Evolutionary conservation across 2,888 invertebrate genomes (phyloP).

Genomic region (Micropterix aruncella): DNA sequence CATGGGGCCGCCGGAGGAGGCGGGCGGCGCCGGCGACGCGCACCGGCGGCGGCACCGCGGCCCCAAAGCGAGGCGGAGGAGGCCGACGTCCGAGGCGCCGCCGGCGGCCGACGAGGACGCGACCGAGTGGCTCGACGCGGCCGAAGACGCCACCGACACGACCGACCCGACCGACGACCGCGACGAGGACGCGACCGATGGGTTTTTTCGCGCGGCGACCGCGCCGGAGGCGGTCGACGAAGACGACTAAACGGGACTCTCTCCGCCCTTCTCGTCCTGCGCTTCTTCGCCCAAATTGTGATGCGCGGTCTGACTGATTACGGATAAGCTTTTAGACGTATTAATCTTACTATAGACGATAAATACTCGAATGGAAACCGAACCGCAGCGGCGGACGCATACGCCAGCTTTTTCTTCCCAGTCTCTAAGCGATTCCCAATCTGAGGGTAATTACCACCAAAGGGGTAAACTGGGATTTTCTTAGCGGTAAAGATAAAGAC

Average conservation of each 20-base stretch:
- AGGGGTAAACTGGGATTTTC: too few relatives aligned
- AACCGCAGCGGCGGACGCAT: too few relatives aligned
- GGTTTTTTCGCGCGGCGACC: constrained; percentile 43
- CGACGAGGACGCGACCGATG: constrained; percentile 36
- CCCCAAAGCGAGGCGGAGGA: constrained; percentile 37
- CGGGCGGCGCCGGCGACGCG: constrained; percentile 32
- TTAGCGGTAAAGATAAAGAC: too few relatives aligned
- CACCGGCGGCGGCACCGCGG: constrained; percentile 37
- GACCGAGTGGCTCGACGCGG: constrained; percentile 23
- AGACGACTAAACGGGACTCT: constrained; percentile 34
- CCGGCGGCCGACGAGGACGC: constrained; percentile 17
- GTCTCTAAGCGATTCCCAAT: too few relatives aligned
- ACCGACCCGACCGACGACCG: constrained; percentile 24
- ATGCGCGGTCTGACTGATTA: not conserved
- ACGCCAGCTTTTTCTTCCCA: too few relatives aligned
- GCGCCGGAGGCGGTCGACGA: constrained; percentile 39
- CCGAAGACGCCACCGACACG: constrained; percentile 32
- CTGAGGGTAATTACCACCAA: too few relatives aligned
- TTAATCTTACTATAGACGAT: too few relatives aligned
- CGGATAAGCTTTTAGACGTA: not conserved
- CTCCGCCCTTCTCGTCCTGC: constrained; percentile 16
- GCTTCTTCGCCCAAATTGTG: not conserved
- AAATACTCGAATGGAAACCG: too few relatives aligned
- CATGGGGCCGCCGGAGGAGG: constrained; percentile 23
- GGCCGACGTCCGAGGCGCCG: constrained; percentile 13